phyloP scores from a whole-genome alignment of 2,113 vertebrate species.

The Egretta garzetta region DNA sequence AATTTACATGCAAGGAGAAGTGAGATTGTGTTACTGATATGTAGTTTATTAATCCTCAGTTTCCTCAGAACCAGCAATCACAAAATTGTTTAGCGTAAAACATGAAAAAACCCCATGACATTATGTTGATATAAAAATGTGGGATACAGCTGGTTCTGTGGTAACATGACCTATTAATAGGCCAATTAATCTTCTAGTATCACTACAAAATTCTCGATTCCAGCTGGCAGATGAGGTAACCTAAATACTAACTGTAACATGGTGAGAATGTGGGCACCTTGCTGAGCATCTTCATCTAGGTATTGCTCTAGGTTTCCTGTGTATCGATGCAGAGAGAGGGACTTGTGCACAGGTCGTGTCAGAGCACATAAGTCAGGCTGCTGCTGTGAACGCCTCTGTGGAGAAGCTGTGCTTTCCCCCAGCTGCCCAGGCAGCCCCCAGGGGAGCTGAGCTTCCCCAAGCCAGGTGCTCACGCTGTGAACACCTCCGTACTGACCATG shows the following conservation, averaged over 20 bases:
- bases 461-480: neutral
- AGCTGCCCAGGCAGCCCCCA: neutral
- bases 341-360: neutral
- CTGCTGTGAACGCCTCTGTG: neutral
- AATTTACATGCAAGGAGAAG: neutral
- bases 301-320: neutral
- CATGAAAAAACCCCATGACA: neutral
- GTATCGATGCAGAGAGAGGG: neutral
- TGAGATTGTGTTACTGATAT: neutral
- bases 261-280: neutral
- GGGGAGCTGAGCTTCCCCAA: neutral
- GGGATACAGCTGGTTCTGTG: neutral
- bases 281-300: neutral
- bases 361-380: neutral
- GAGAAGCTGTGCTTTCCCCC: neutral
- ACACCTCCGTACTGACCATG: neutral
- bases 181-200: slow-evolving; percentile 22
- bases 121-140: neutral
- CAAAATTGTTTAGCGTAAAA: neutral
- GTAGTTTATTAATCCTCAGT: neutral
- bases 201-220: slow-evolving; percentile 3
- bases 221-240: neutral
- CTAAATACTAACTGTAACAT: neutral
- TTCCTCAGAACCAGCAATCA: neutral
- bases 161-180: neutral